Percentiles rank a stretch among this genome's conserved stretches.
Conservation (phyloP, 2,888 invertebrate genomes). For the Xanthorhoe spadicearia region DNA sequence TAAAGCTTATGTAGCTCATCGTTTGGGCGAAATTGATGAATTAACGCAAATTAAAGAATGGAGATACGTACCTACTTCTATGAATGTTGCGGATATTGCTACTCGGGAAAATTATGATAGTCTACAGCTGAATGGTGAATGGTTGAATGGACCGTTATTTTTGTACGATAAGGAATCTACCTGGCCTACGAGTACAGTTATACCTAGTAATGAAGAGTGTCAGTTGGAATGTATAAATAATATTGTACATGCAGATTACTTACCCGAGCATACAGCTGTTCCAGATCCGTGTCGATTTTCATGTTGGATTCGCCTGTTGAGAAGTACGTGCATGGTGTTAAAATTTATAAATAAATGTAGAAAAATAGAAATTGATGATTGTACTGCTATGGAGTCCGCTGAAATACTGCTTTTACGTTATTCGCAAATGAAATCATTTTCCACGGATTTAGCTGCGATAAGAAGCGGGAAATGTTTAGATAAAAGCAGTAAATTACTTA, state of each 20-base stretch:
- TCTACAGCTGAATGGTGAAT: background rate
- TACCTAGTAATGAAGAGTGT: background rate
- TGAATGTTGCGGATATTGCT: constrained; percentile 7
- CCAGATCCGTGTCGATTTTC: background rate
- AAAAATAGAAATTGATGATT: background rate
- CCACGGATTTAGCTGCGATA: background rate
- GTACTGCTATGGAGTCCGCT: background rate
- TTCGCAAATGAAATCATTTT: background rate
- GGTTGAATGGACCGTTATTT: background rate
- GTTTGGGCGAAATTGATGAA: constrained; percentile 4
- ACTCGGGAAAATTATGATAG: background rate
- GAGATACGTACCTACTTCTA: constrained; percentile 1
- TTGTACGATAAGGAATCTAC: background rate
- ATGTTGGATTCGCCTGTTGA: background rate
- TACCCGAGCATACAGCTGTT: background rate
- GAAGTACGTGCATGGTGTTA: background rate
- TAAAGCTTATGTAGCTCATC: background rate
- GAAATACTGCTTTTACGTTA: background rate
- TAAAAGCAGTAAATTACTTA: background rate
- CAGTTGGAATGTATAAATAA: background rate
- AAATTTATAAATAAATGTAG: background rate
- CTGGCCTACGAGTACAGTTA: background rate
- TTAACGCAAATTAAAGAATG: background rate
- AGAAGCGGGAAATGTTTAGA: background rate
- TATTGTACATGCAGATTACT: background rate